phyloP scores from a whole-genome alignment of 64 coral and sea anemone genomes.

The Stichodactyla helianthus region DNA sequence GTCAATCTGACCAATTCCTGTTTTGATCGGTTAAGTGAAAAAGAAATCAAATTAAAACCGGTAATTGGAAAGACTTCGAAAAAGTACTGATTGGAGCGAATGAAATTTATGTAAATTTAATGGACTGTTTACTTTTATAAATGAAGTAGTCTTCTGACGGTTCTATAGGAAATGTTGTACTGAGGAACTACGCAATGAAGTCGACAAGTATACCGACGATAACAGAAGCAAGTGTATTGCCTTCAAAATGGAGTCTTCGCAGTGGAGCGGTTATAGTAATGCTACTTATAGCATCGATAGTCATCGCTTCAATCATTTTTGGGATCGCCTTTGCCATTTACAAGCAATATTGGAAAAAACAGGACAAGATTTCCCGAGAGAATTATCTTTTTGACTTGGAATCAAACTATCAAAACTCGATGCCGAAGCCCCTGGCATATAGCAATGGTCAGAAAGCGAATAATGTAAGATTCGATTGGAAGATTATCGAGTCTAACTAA shows the following conservation, averaged over 20 bases:
- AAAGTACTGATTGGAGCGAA: background rate
- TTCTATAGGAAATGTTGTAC: background rate
- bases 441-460: background rate
- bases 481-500: background rate
- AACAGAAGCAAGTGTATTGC: background rate
- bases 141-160: background rate
- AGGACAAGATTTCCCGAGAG: background rate
- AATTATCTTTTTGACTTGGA: background rate
- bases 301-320: background rate
- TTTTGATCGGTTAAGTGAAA: background rate
- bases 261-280: slow-evolving; percentile 5
- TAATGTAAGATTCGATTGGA: background rate
- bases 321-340: background rate
- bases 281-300: background rate
- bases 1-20: too few relatives aligned
- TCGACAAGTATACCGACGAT: background rate
- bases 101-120: background rate
- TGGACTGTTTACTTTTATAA: background rate
- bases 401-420: background rate
- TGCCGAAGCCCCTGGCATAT: background rate
- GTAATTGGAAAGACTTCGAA: background rate
- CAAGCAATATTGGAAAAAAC: background rate
- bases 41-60: background rate
- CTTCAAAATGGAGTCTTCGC: background rate
- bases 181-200: background rate